These are phyloP conservation scores for Carettochelys insculpta DNA, from an alignment of 2,113 vertebrate species.

Conservation along the genomic window DNA sequence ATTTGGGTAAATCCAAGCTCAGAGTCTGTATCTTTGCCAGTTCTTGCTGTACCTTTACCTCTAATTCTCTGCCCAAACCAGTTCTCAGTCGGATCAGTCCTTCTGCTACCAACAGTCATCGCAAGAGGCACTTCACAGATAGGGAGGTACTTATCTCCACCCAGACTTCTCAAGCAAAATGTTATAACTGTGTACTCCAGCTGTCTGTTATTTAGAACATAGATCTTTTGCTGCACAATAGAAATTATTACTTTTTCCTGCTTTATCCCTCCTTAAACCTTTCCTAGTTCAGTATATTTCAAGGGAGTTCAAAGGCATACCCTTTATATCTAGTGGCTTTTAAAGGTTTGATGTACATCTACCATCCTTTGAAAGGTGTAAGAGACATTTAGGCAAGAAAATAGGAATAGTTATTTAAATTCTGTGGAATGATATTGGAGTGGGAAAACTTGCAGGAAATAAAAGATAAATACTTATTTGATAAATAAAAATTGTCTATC, in stretches of 20 bases:
- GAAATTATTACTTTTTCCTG: neutral
- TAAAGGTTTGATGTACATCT: neutral
- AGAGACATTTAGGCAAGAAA: neutral
- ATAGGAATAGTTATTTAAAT: accelerated
- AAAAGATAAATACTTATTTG: neutral
- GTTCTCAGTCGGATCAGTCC: constrained; percentile 58
- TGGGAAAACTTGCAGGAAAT: neutral
- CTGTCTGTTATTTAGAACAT: neutral
- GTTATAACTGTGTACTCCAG: neutral
- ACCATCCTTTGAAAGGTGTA: neutral
- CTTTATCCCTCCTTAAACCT: neutral
- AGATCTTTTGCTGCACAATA: neutral
- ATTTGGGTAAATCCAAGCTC: neutral
- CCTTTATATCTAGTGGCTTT: neutral
- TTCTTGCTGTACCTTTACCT: neutral
- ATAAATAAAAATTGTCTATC: neutral
- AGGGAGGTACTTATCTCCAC: constrained; percentile 15
- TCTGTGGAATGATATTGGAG: neutral
- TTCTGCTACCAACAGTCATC: constrained; percentile 14
- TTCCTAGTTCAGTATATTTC: neutral
- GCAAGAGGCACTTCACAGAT: constrained; percentile 34
- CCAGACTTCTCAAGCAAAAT: neutral
- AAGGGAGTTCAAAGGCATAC: neutral
- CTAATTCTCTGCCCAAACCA: constrained; percentile 55
- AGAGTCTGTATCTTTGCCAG: constrained; percentile 3